Conservation (phyloP, 2,113 vertebrate species). For the Rhea pennata region DNA sequence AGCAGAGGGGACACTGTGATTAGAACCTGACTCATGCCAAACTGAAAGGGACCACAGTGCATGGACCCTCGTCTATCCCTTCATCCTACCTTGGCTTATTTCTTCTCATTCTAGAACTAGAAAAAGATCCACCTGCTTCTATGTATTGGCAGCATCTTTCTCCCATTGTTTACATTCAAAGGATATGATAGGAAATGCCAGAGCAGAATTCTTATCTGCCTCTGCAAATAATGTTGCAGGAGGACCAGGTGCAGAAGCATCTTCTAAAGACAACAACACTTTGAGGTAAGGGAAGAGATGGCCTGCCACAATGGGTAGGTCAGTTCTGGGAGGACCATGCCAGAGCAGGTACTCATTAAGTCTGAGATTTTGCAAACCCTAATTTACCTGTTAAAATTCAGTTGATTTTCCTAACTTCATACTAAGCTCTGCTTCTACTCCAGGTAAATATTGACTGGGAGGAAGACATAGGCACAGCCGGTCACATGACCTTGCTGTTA, state of each 20-base stretch:
- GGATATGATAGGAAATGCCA: not conserved
- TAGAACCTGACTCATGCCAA: not conserved
- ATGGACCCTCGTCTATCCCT: not conserved
- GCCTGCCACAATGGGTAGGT: not conserved
- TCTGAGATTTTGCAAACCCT: not conserved
- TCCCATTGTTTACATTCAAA: not conserved
- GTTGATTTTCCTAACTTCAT: slow-evolving; percentile 1
- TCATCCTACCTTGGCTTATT: not conserved
- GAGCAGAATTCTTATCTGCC: not conserved
- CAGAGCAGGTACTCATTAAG: not conserved
- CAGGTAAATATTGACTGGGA: not conserved
- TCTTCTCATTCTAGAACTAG: not conserved
- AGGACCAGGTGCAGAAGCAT: too few relatives aligned
- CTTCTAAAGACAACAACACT: not conserved
- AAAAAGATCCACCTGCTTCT: not conserved
- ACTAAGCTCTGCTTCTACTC: not conserved
- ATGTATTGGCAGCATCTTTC: not conserved
- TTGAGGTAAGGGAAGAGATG: not conserved
- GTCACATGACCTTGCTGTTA: not conserved
- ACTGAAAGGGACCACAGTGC: not conserved
- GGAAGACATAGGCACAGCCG: not conserved
- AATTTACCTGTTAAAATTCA: not conserved
- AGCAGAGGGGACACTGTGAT: not conserved
- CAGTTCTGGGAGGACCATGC: not conserved
- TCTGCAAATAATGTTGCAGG: not conserved